Evolutionary conservation across 2,888 invertebrate species (phyloP), one percentile per base, ranked within the genome.

Genomic region (Eupithecia inturbata): DNA sequence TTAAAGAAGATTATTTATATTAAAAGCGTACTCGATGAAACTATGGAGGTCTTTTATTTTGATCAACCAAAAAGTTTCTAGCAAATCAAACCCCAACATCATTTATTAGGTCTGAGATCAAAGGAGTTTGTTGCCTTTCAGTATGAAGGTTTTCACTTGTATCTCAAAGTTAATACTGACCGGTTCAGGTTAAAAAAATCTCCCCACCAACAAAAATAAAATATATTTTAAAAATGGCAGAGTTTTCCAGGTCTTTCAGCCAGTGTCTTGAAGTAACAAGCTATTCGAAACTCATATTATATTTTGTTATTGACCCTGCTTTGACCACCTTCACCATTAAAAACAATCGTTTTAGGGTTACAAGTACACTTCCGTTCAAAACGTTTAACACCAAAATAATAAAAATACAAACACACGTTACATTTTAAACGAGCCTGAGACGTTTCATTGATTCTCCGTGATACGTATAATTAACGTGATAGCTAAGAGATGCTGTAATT

Each of bases 401-500:
- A 80, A 79, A 82, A 83, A 83, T 79, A 83, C 82, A 86, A 88
- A 87, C 84, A 87, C 84, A 85, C 68, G 80, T 80, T 82, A 81
- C 82, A 84, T 79, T 83, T 82, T 81, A 67, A 74, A 60, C 71
- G 71, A 64, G 71, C 71, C 64, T 69, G 70, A 26, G 72, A 69
- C 70, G 73, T 66, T 70, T 70, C 72, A 68, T 75, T 75, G 72
- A 75, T 77, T 78, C 74, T 76, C 70, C 66, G 81, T 80, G 79
- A 80, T 80, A 80, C 72, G 80, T 88, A 84, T 88, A 89, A 90
- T 91, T 91, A 91, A 84, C 76, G 80, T 88, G 89, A 90, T 90
- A 88, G 84, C 84, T 79, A 79, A 71, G 79, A 84, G 84, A 84
- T 36, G 39, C 22, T 62, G 84, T 87, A 86, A 87, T 87, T 71